phyloP scores from a whole-genome alignment of 2,797 vertebrate species.

The Luscinia luscinia region DNA sequence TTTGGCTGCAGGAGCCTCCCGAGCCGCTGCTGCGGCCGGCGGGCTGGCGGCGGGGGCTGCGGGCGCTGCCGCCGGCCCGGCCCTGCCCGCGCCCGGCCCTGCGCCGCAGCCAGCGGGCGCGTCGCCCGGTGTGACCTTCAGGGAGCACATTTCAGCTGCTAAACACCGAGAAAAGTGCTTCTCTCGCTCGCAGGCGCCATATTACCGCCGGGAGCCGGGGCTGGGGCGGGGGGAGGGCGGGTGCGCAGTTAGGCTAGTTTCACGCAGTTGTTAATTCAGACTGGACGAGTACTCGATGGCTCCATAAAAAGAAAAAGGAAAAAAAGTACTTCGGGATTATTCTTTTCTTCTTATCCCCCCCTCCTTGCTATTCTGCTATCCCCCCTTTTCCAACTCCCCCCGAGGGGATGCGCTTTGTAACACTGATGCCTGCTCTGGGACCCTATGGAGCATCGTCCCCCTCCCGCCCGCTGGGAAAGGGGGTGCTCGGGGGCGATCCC shows the following conservation, averaged over 20 bases:
- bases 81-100: not conserved
- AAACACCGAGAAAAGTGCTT: constrained; percentile 6
- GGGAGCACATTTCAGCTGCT: constrained; percentile 10
- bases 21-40: not conserved
- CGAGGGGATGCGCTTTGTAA: not conserved
- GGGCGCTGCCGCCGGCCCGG: not conserved
- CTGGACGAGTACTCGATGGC: not conserved
- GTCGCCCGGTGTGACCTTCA: constrained; percentile 38
- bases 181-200: constrained; percentile 18
- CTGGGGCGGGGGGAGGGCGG: not conserved
- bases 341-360: not conserved
- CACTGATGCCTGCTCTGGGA: not conserved
- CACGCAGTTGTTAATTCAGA: not conserved
- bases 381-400: not conserved
- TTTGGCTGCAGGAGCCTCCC: not conserved
- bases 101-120: not conserved
- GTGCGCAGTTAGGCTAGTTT: not conserved
- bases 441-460: not conserved
- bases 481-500: not conserved
- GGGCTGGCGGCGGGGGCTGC: not conserved
- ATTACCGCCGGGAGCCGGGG: not conserved
- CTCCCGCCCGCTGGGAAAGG: not conserved
- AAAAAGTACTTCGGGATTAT: not conserved
- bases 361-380: not conserved
- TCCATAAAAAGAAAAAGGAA: not conserved